Evolutionary conservation across 30 jellyfish, hydroid and myxozoan species (phyloP).

Genomic region (Aurelia aurita complex sp. Pacific): DNA sequence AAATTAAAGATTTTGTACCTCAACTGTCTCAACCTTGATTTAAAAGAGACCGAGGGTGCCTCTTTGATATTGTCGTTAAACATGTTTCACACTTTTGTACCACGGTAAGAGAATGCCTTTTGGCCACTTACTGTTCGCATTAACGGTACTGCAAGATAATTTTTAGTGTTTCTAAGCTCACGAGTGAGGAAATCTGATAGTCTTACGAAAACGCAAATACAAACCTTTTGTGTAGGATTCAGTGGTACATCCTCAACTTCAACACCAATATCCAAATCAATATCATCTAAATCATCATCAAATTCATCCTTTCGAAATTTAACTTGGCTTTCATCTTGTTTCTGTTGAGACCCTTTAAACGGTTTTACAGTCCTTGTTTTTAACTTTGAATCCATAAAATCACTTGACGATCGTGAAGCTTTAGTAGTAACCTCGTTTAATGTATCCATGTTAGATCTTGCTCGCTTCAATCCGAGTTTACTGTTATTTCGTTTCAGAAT

Average conservation of each 20-base stretch:
- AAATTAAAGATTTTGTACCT: no score
- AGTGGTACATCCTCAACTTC: slow-evolving; percentile 59
- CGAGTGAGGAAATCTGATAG: no score
- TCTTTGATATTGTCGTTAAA: no score
- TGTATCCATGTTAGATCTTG: not conserved
- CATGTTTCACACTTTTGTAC: no score
- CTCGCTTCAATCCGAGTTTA: slow-evolving; percentile 2
- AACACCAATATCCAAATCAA: slow-evolving; percentile 70
- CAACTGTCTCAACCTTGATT: no score
- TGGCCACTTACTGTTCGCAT: no score
- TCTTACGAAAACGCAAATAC: no score
- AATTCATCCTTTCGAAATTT: not conserved
- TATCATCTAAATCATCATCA: slow-evolving; percentile 42
- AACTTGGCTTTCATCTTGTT: not conserved
- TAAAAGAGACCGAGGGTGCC: no score
- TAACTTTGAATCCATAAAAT: not conserved
- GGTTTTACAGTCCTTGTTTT: not conserved
- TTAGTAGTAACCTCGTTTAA: not conserved
- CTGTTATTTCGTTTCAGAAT: slow-evolving; percentile 19
- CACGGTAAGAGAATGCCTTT: no score
- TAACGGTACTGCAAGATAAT: no score
- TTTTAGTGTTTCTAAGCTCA: no score
- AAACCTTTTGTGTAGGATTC: not conserved
- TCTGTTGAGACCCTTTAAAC: not conserved
- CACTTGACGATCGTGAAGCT: slow-evolving; percentile 14